phyloP scores from a whole-genome alignment of 2,888 invertebrate genomes.

The Arge pagana region DNA sequence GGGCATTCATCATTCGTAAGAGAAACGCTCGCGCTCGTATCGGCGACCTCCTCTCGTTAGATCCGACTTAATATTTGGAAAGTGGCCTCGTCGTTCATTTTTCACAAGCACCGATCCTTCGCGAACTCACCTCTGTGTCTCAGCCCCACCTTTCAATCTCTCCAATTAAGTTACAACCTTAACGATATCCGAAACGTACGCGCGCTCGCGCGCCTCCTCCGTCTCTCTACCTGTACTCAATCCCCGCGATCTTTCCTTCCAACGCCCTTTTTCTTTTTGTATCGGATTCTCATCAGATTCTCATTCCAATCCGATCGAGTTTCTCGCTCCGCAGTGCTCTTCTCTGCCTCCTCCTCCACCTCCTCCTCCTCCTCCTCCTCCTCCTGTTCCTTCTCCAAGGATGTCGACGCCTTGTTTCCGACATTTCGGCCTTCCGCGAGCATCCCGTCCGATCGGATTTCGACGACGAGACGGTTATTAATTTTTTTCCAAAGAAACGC shows the following conservation, averaged over 20 bases:
- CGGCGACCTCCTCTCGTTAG: slow-evolving; percentile 10
- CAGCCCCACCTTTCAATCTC: slow-evolving; percentile 9
- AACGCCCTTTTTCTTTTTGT: slow-evolving; percentile 8
- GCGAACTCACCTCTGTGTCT: slow-evolving; percentile 3
- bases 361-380: slow-evolving; percentile 2
- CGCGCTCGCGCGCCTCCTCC: too few relatives aligned
- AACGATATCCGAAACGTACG: too few relatives aligned
- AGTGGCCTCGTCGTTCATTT: slow-evolving; percentile 12
- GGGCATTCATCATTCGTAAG: slow-evolving; percentile 19
- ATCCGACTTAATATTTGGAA: slow-evolving; percentile 19
- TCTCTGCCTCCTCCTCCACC: too few relatives aligned
- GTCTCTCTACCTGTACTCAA: slow-evolving; percentile 7
- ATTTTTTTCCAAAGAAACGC: too few relatives aligned
- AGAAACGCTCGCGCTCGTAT: slow-evolving; percentile 8
- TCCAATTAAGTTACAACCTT: too few relatives aligned
- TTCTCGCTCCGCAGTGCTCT: too few relatives aligned
- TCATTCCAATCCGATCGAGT: slow-evolving; percentile 23
- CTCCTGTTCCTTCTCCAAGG: slow-evolving; percentile 13
- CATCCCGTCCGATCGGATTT: too few relatives aligned
- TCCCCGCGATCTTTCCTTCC: slow-evolving; percentile 10
- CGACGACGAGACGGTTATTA: too few relatives aligned
- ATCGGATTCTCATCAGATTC: slow-evolving; percentile 14
- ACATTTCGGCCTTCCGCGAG: too few relatives aligned
- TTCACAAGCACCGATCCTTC: slow-evolving; percentile 1
- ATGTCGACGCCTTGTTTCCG: too few relatives aligned